Conservation (phyloP, 2,888 invertebrate genomes). For the Rhaphigaster nebulosa region DNA sequence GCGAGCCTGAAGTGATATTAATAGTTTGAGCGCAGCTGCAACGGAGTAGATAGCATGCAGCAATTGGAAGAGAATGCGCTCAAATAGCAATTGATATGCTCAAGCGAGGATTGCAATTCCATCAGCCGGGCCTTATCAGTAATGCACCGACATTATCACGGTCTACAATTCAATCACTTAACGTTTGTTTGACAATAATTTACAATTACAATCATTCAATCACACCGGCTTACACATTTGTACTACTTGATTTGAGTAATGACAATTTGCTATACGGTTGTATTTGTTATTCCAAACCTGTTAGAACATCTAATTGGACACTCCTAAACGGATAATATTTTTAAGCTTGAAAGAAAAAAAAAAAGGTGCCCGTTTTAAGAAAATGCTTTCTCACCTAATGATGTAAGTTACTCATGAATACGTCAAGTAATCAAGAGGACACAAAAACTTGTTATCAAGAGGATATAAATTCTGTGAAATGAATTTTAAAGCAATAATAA, state of each 20-base stretch:
- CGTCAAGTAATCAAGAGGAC: too few relatives aligned
- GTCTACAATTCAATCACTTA: neutral
- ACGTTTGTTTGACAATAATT: neutral
- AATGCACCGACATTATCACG: neutral
- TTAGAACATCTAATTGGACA: too few relatives aligned
- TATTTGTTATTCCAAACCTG: too few relatives aligned
- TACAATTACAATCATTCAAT: neutral
- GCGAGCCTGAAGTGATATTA: neutral
- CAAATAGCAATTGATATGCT: neutral
- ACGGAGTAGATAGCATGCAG: neutral
- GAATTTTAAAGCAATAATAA: too few relatives aligned
- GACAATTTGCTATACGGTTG: too few relatives aligned
- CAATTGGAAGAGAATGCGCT: neutral
- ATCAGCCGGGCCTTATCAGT: neutral
- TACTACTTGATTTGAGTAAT: neutral
- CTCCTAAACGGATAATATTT: too few relatives aligned
- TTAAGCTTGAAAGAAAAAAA: too few relatives aligned
- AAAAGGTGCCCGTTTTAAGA: too few relatives aligned
- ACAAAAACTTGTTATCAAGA: too few relatives aligned
- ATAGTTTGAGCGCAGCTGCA: neutral
- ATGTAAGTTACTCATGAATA: too few relatives aligned
- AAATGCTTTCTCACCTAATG: too few relatives aligned
- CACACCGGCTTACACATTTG: neutral
- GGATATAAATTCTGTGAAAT: too few relatives aligned
- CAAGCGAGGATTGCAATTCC: neutral